Conservation (phyloP, 2,888 invertebrate species). For the Metallyticus violacea region DNA sequence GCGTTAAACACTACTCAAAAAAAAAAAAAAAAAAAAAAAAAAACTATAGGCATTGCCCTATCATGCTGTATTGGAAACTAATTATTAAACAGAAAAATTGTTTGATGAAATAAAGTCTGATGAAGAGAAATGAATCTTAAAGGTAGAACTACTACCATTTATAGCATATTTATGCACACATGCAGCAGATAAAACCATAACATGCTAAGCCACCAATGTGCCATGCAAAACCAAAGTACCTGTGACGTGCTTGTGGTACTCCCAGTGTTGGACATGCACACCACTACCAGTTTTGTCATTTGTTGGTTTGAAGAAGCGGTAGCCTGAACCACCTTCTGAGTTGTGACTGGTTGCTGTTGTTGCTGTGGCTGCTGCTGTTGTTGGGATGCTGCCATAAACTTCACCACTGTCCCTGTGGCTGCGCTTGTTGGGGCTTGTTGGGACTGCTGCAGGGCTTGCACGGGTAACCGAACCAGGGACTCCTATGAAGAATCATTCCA, state of each 20-base stretch:
- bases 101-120: background rate
- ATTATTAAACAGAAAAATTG: too few relatives aligned
- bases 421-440: background rate
- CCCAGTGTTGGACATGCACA: constrained; percentile 46
- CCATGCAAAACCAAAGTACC: background rate
- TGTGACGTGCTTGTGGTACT: constrained; percentile 38
- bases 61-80: too few relatives aligned
- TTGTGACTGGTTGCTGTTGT: constrained; percentile 32
- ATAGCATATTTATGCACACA: background rate
- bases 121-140: too few relatives aligned
- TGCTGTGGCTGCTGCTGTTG: constrained; percentile 34
- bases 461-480: background rate
- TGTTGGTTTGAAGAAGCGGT: constrained; percentile 12
- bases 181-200: background rate
- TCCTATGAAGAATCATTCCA: background rate
- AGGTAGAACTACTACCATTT: too few relatives aligned
- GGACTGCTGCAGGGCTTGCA: background rate
- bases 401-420: constrained; percentile 43
- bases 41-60: too few relatives aligned
- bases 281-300: constrained; percentile 51
- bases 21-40: too few relatives aligned
- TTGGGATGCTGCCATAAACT: constrained; percentile 45
- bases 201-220: background rate
- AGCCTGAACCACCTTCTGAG: constrained; percentile 21
- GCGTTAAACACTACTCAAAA: too few relatives aligned